phyloP scores from a whole-genome alignment of 2,797 vertebrate genomes.

The Phoxinus dragarum region DNA sequence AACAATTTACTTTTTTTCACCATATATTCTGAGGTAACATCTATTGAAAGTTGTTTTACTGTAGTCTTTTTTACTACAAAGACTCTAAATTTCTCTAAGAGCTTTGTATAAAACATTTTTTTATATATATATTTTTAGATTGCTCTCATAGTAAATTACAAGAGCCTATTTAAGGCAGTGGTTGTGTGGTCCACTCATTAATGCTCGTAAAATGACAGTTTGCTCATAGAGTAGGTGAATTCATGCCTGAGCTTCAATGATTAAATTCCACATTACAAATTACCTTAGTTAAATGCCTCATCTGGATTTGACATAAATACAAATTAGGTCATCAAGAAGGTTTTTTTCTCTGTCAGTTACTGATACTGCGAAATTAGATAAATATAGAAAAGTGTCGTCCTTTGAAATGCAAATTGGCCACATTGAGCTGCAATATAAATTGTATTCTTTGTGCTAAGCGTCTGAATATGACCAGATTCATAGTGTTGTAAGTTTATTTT shows the following conservation, averaged over 20 bases:
- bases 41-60: neutral
- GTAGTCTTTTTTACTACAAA: neutral
- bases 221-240: neutral
- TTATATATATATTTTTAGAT: neutral
- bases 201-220: neutral
- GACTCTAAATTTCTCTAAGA: neutral
- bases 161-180: neutral
- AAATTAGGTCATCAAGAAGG: neutral
- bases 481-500: neutral
- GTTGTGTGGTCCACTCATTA: neutral
- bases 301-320: slow-evolving; percentile 1
- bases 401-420: neutral
- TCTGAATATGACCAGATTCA: neutral
- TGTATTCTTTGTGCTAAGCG: neutral
- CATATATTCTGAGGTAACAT: neutral
- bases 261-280: slow-evolving; percentile 10
- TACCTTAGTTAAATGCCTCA: slow-evolving; percentile 3
- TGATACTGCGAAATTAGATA: neutral
- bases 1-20: neutral
- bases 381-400: neutral
- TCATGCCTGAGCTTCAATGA: neutral
- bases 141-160: neutral
- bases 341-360: neutral
- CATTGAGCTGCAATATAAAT: neutral
- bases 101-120: neutral